These are phyloP conservation scores for Hemithea aestivaria DNA, from an alignment of 2,888 invertebrate genomes.

Conservation along the genomic window DNA sequence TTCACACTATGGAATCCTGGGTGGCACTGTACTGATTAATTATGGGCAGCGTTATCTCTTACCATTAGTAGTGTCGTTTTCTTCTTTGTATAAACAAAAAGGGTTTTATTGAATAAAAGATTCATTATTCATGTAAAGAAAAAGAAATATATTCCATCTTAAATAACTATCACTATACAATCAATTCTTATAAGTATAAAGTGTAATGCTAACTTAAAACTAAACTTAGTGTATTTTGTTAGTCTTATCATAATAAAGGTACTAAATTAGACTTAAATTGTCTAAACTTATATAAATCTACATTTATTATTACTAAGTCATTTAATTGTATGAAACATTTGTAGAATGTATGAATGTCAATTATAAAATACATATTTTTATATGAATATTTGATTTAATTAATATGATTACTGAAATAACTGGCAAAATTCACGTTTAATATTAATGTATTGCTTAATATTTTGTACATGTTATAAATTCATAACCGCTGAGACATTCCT, in stretches of 20 bases:
- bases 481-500: no score
- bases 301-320: slow-evolving; percentile 1
- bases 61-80: no score
- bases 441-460: no score
- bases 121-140: slow-evolving; percentile 32
- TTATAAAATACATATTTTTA: not conserved
- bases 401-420: no score
- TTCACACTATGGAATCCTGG: no score
- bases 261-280: slow-evolving; percentile 22
- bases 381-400: no score
- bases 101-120: slow-evolving; percentile 14
- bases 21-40: no score
- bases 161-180: slow-evolving; percentile 29
- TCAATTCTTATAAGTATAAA: slow-evolving; percentile 34
- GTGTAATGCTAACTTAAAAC: slow-evolving; percentile 18
- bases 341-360: slow-evolving; percentile 7
- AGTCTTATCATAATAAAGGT: slow-evolving; percentile 36
- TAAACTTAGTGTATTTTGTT: slow-evolving; percentile 28
- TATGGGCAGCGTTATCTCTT: no score
- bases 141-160: slow-evolving; percentile 54
- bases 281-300: slow-evolving; percentile 10
- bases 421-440: no score
- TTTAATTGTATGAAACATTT: slow-evolving; percentile 7
- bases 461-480: no score
- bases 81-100: no score